Base-by-base conservation (phyloP, 2,797 vertebrate species). In the Neoniphon sammara region DNA sequence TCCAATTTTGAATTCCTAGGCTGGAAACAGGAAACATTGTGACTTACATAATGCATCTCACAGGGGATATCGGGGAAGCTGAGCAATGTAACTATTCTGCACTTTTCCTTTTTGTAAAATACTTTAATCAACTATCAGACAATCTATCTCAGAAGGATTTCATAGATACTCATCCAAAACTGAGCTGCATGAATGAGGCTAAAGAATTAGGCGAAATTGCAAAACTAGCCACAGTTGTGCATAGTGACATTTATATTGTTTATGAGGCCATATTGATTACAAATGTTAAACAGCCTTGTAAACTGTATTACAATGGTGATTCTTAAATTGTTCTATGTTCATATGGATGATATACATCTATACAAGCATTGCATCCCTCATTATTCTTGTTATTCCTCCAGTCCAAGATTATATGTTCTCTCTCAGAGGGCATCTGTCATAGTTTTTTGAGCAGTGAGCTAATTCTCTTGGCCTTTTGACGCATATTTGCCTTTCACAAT, bases 401-500 rank as follows among this genome's bases (percentile, higher is more conserved):
- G 52, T 58, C 60, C 17, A 70, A 30, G 39, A 64, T 44, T 60
- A 21, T 18, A 62, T 15, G 20, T 31, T 62, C 71, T 66, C 42
- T 63, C 46, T 49, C 53, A 60, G 34, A 65, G 55, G 50, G 65
- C 49, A 72, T 73, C 73, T 66, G 65, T 79, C 71, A 73, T 56
- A 44, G 58, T 39, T 66, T 36, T 65, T 73, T 46, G 52, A 72
- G 17, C n/a, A 39, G 53, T 74, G 50, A 70, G 59, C 68, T 64
- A 71, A 83, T 75, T 77, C 31, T 62, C 30, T 68, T 72, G 77
- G 75, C 75, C 80, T 80, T 27, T 81, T 77, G 75, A 80, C 66
- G 85, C 58, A 67, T 67, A 65, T 86, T 76, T 75, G 69, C 72
- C 75, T 34, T 49, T 56, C 66, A 55, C 60, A 67, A 59, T 61